phyloP scores from a whole-genome alignment of 2,888 invertebrate genomes.

The Idaea straminata region DNA sequence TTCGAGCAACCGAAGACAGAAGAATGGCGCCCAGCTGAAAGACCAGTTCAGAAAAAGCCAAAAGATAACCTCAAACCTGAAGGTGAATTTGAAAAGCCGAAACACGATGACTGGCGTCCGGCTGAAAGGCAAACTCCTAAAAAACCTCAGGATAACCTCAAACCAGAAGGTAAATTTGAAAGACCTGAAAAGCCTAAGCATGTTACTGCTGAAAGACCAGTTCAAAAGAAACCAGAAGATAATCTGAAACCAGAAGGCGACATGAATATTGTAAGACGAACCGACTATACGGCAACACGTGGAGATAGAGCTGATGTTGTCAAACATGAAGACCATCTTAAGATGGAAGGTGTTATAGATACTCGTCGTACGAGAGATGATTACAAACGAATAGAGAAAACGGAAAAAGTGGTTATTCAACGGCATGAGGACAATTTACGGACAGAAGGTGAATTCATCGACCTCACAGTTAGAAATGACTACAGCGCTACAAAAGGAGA shows the following conservation, averaged over 20 bases:
- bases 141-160: slow-evolving; percentile 46
- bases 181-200: slow-evolving; percentile 46
- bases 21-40: slow-evolving; percentile 54
- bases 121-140: slow-evolving; percentile 72
- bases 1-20: slow-evolving; percentile 63
- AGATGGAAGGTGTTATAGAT: slow-evolving; percentile 83
- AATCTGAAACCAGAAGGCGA: slow-evolving; percentile 83
- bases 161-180: slow-evolving; percentile 71
- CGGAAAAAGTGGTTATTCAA: slow-evolving; percentile 74
- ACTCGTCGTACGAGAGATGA: slow-evolving; percentile 77
- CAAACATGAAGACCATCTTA: slow-evolving; percentile 83
- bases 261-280: slow-evolving; percentile 69
- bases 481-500: slow-evolving; percentile 80
- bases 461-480: slow-evolving; percentile 72
- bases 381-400: slow-evolving; percentile 75
- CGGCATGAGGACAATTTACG: slow-evolving; percentile 81
- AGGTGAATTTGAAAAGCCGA: slow-evolving; percentile 62
- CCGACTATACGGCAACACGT: slow-evolving; percentile 68
- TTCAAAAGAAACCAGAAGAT: slow-evolving; percentile 68
- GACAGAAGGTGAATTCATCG: slow-evolving; percentile 79
- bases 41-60: slow-evolving; percentile 49
- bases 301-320: slow-evolving; percentile 82
- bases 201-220: slow-evolving; percentile 56
- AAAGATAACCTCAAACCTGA: slow-evolving; percentile 75
- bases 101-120: slow-evolving; percentile 54